Evolutionary conservation across 2,888 invertebrate species (phyloP).

Genomic region (Drosophila trichaetosa): DNA sequence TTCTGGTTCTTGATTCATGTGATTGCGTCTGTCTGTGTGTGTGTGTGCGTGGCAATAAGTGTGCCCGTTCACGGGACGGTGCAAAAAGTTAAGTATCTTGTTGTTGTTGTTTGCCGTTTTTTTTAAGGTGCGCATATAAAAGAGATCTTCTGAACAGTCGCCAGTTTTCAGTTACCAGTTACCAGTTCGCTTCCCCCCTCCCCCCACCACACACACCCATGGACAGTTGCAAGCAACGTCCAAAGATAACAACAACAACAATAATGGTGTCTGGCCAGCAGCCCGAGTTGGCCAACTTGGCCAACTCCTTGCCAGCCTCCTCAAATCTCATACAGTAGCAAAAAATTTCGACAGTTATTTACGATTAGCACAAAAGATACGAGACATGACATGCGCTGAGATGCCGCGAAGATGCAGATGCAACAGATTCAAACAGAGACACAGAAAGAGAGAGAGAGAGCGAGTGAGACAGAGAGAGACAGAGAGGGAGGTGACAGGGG

Average conservation of each 20-base stretch:
- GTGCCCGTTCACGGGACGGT: constrained; percentile 68
- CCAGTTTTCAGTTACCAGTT: constrained; percentile 13
- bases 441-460: not conserved
- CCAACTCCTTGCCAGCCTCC: constrained; percentile 67
- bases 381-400: constrained; percentile 79
- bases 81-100: constrained; percentile 73
- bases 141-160: constrained; percentile 65
- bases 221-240: constrained; percentile 36
- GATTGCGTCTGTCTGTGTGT: not conserved
- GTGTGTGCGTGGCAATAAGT: constrained; percentile 73
- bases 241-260: constrained; percentile 37
- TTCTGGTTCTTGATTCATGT: constrained; percentile 46
- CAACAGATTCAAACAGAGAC: constrained; percentile 11
- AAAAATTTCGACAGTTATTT: constrained; percentile 81
- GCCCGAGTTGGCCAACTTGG: constrained; percentile 59
- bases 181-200: not conserved
- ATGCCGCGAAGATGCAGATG: constrained; percentile 61
- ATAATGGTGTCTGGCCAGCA: constrained; percentile 28
- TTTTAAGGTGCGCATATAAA: constrained; percentile 76
- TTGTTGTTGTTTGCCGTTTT: constrained; percentile 37
- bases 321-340: constrained; percentile 80
- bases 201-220: not conserved
- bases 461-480: not conserved
- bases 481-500: not conserved
- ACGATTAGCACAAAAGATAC: constrained; percentile 80